Evolutionary conservation across 2,888 invertebrate species (phyloP), one percentile per base, ranked within the genome.

Genomic region (Protonemura montana): DNA sequence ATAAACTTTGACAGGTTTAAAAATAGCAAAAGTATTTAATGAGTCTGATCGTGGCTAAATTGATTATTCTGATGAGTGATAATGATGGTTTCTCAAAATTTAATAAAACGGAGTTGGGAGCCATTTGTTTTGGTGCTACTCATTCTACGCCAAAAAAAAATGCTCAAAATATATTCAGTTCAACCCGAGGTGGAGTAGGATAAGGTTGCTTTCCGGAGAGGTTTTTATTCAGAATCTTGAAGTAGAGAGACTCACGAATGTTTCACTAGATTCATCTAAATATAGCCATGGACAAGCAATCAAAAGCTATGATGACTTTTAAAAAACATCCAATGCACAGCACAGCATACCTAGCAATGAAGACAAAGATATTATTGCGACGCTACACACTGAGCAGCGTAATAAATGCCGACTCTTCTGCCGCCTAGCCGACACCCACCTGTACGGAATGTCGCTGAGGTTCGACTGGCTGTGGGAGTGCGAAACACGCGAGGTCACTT

Each of bases 391-490:
- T 13, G 1, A 10, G 59, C 59, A 59, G 59, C 59, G 13, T 7
- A 21, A 59, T 10, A 21, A 10, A 21, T 21, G 59, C 16, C 59
- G 13, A 21, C 13, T 21, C 13, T 25, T 26, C 10, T 16, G 25
- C 28, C 35, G 35, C 3, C 35, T 10, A 35, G 35, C 35, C 10
- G 10, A 78, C 25, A 26, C 88, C 88, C 92, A 96, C 96, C 97
- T 95, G 93, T 95, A 96, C 26, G 96, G 95, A 89, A 96, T 95
- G 90, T 97, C 97, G 90, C 96, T 95, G 88, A 98, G 94, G 92
- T 98, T 98, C 90, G 97, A 97, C 91, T 98, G 98, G 90, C 96
- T 97, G 92, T 97, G 97, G 28, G 97, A 97, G 91, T 97, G 97
- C 85, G 96, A 95, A 86, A 96, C 96, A 89, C 94, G 94, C 89